These are phyloP conservation scores for Anastatus disparis DNA, from an alignment of 1,140 invertebrate genomes.

Conservation along the genomic window DNA sequence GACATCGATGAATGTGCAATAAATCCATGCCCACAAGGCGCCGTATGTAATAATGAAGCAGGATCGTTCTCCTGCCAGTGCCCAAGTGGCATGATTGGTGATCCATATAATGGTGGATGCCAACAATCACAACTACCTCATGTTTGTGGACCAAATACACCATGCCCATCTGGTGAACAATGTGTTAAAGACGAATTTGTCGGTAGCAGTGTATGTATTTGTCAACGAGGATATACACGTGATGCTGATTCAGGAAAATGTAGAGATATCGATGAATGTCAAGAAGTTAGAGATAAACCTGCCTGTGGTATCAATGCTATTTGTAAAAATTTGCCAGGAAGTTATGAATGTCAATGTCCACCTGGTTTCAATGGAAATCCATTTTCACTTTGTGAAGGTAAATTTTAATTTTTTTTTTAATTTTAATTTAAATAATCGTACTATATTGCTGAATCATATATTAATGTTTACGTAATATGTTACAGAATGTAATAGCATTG, in stretches of 20 bases:
- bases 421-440: no score
- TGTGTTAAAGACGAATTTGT: slow-evolving; percentile 81
- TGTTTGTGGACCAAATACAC: slow-evolving; percentile 77
- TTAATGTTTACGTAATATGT: slow-evolving; percentile 24
- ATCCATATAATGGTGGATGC: slow-evolving; percentile 78
- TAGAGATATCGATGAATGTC: slow-evolving; percentile 90
- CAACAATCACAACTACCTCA: slow-evolving; percentile 71
- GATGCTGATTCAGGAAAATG: slow-evolving; percentile 79
- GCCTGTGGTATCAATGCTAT: slow-evolving; percentile 88
- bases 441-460: no score
- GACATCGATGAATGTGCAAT: slow-evolving; percentile 87
- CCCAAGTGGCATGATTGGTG: slow-evolving; percentile 76
- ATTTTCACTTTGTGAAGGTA: slow-evolving; percentile 81
- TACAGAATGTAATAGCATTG: slow-evolving; percentile 80
- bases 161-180: slow-evolving; percentile 85
- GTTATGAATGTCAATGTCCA: slow-evolving; percentile 92
- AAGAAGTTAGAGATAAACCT: slow-evolving; percentile 75
- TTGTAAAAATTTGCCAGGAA: slow-evolving; percentile 93
- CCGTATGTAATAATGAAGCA: slow-evolving; percentile 88
- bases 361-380: slow-evolving; percentile 89
- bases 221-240: slow-evolving; percentile 83
- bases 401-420: no score
- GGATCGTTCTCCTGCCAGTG: slow-evolving; percentile 90
- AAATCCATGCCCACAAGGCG: slow-evolving; percentile 82
- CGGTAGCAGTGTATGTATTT: slow-evolving; percentile 85